phyloP scores from a whole-genome alignment of 2,113 vertebrate species.

The Mionectes macconnelli region DNA sequence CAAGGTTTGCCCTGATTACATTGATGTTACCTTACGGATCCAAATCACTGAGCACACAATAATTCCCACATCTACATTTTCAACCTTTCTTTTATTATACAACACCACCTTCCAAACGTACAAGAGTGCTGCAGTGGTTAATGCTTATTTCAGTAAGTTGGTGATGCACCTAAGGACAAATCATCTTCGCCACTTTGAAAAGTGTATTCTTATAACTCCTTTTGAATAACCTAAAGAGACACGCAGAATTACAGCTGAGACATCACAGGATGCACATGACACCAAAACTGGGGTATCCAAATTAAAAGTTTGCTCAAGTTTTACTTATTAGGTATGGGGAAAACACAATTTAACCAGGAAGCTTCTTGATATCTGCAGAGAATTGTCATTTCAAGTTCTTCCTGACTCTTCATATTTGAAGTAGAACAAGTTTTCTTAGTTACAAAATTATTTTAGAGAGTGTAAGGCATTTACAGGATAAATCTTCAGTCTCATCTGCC shows the following conservation, averaged over 20 bases:
- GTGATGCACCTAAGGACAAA: not conserved
- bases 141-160: fast-evolving
- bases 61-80: not conserved
- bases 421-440: not conserved
- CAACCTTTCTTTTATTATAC: not conserved
- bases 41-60: not conserved
- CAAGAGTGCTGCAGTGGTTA: not conserved
- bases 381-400: not conserved
- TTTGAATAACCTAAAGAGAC: not conserved
- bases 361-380: not conserved
- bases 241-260: not conserved
- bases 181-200: not conserved
- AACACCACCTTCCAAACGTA: not conserved
- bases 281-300: not conserved
- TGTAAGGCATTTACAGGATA: not conserved
- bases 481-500: not conserved
- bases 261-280: not conserved
- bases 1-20: not conserved
- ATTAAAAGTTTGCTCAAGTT: not conserved
- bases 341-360: not conserved
- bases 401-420: not conserved
- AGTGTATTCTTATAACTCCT: not conserved
- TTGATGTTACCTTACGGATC: not conserved
- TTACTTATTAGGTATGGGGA: not conserved
- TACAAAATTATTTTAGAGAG: not conserved